Base-by-base conservation (phyloP, 2,888 invertebrate species). In the Seladonia tumulorum region DNA sequence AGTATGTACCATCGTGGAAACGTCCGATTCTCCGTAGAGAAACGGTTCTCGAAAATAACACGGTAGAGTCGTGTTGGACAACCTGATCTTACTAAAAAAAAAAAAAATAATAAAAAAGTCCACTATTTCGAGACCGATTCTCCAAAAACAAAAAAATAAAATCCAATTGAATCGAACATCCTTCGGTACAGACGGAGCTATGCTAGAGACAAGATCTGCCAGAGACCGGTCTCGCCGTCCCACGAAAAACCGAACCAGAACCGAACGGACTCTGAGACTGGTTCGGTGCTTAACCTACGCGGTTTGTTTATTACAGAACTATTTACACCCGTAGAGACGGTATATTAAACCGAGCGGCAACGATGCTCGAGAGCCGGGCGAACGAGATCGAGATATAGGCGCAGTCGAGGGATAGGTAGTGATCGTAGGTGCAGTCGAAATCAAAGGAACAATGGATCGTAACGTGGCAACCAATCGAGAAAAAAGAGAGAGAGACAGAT, bases 311-410 rank as follows among this genome's bases (percentile, higher is more conserved):
- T 79, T 82, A 78, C 78, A 70, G 72, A 57, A 66, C 76, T 88
- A 88, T 88, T 86, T 88, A 88, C 86, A 88, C 75, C 66, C 39
- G 81, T 86, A 79, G 39, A 88, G 82, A 88, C 79, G 83, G 77
- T 85, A 75, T 83, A 85, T 87, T 79, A 83, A 85, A 81, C 77
- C 79, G 81, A 87, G 83, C 73, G 73, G 70, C 70, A 74, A 87
- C 29, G 75, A 81, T 57, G 83, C 71, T 60, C 83, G 76, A 81
- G 76, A 76, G 87, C 53, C 82, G 22, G 22, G 66, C 45, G 63
- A 49, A 39, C 42, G 76, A 76, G 29, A 7, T 29, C 63, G 29
- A 42, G 57, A 68, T 14, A 68, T 14, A 35, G 35, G 35, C 35
- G 35, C 35, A 35, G 35, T 35, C 4, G 35, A 35, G 35, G 4